A percentile compares a stretch with the other conserved stretches of the same genome.
Conservation (phyloP, 2,113 vertebrate genomes). For the Passer montanus region DNA sequence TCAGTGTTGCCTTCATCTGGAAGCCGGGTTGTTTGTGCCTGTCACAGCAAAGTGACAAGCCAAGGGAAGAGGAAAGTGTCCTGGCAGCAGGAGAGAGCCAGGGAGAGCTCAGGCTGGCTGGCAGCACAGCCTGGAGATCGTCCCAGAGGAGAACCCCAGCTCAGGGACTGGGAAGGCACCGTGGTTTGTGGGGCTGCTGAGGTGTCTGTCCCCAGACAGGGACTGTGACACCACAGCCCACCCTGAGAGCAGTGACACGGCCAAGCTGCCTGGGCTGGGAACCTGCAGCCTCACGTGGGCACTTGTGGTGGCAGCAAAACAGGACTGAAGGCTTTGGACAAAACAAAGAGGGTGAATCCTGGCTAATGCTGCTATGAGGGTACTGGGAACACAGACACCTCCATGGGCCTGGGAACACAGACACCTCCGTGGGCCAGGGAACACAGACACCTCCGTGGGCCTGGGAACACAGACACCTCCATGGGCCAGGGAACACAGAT, state of each 20-base stretch:
- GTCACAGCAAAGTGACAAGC: neutral
- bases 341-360: neutral
- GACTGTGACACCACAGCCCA: neutral
- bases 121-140: neutral
- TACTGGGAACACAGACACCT: fast-evolving
- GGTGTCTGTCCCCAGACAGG: neutral
- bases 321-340: neutral
- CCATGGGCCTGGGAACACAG: neutral
- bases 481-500: neutral
- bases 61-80: neutral
- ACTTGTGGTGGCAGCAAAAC: neutral
- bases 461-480: neutral
- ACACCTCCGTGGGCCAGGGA: fast-evolving
- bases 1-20: neutral
- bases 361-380: slow-evolving; percentile 38
- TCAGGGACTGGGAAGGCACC: neutral
- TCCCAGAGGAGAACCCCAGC: neutral
- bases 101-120: neutral
- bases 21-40: neutral
- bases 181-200: neutral
- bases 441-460: neutral
- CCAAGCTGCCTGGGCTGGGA: neutral
- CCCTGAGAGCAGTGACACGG: neutral
- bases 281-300: neutral
- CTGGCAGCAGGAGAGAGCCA: neutral